Evolutionary conservation across 2,888 invertebrate species (phyloP), one percentile per base, ranked within the genome.

Genomic region (Erpobdella octoculata): DNA sequence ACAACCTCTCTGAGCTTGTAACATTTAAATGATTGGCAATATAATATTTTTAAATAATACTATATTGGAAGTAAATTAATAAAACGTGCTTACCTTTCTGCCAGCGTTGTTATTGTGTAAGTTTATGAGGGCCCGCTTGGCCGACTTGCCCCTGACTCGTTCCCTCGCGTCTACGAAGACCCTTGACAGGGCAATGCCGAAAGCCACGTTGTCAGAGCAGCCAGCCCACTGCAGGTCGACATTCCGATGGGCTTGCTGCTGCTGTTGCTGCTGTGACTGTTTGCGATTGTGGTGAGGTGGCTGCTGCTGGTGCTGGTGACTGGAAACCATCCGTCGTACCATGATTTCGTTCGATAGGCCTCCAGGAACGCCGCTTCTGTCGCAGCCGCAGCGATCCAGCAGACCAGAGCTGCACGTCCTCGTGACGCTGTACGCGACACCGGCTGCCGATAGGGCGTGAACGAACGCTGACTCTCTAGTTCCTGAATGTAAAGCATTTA

Each of bases 21-120:
- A 12, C 12, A 41, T 12, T 41, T 41, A 41, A 41, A 41, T 12
- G 18, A 41, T 12, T 12, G 12, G 12, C 12, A 41, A 15, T 41
- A 41, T 41, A 15, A 18, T 12, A 18, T 41, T 41, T 41, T 41
- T 41, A 41, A 41, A 15, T 12, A 41, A 41, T 41, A 41, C 12
- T 12, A 41, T 12, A 18, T 41, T 41, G 18, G n/a, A 31, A 36
- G 5, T 5, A 35, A 36, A n/a, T 15, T 37, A 3, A 3, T 21
- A 9, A 12, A n/a, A 62, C 8, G 5, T 3, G n/a, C 84, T 86
- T 84, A 96, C 95, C 91, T 91, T 92, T 84, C 96, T 86, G 68
- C 96, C 96, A 68, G 92, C 95, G 80, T 92, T 89, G 86, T 96
- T 96, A 84, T 97, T 97, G 84, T 96, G 95, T 72, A 96, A 85